Conservation (phyloP, 2,888 invertebrate genomes). For the Drosophila neutralis region DNA sequence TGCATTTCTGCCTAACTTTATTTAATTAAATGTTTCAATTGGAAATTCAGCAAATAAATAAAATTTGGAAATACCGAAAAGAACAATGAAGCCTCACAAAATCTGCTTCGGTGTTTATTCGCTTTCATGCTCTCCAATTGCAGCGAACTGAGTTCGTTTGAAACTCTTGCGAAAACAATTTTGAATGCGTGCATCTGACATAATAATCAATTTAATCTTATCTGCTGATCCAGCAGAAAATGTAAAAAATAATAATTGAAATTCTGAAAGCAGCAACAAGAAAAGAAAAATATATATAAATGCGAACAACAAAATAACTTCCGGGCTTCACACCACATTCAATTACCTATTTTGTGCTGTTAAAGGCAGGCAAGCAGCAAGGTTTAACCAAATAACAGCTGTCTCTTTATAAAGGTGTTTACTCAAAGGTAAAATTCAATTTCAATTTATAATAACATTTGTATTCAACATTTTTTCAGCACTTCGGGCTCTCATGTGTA, state of each 20-base stretch:
- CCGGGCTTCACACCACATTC: not conserved
- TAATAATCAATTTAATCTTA: not conserved
- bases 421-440: not conserved
- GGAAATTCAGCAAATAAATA: constrained; percentile 24
- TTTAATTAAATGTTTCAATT: constrained; percentile 45
- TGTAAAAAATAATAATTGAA: not conserved
- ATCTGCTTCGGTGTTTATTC: not conserved
- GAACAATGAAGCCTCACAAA: constrained; percentile 6
- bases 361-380: not conserved
- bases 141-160: not conserved
- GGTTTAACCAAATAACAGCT: not conserved
- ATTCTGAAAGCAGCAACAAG: not conserved
- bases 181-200: not conserved
- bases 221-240: too few species aligned
- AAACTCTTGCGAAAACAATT: constrained; percentile 1
- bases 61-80: not conserved
- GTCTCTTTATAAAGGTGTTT: not conserved
- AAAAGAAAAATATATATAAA: not conserved
- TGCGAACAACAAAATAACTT: not conserved
- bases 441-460: not conserved
- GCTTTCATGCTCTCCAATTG: not conserved
- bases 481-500: fast-evolving
- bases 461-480: too few species aligned
- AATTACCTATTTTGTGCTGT: not conserved
- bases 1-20: constrained; percentile 33